These are phyloP conservation scores for Archips crataeganus DNA, from an alignment of 2,888 invertebrate species.

Conservation along the genomic window DNA sequence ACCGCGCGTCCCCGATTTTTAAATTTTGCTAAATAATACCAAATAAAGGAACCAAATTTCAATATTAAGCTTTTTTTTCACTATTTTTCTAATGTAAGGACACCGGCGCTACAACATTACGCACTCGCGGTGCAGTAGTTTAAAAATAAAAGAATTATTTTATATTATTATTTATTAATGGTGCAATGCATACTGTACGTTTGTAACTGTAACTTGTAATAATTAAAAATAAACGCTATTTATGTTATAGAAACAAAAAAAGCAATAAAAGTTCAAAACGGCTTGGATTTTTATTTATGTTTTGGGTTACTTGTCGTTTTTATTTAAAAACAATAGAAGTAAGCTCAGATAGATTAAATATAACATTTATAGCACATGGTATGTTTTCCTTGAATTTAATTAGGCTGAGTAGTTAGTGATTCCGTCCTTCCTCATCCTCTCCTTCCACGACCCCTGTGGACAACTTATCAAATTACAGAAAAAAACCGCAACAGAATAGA, in stretches of 20 bases:
- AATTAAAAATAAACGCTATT: slow-evolving; percentile 85
- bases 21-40: slow-evolving; percentile 72
- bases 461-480: background rate
- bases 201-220: slow-evolving; percentile 84
- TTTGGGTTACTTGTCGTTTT: slow-evolving; percentile 39
- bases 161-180: slow-evolving; percentile 84
- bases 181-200: slow-evolving; percentile 82
- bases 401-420: slow-evolving; percentile 10
- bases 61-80: slow-evolving; percentile 75
- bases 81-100: slow-evolving; percentile 78
- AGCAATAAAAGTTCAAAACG: slow-evolving; percentile 83
- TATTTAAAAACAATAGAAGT: slow-evolving; percentile 42
- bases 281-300: slow-evolving; percentile 65
- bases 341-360: slow-evolving; percentile 40
- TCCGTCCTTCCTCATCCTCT: slow-evolving; percentile 13
- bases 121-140: slow-evolving; percentile 73
- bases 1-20: slow-evolving; percentile 77
- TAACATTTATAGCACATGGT: slow-evolving; percentile 38
- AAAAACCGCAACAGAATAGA: too few species aligned
- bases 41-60: slow-evolving; percentile 82
- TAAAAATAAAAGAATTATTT: slow-evolving; percentile 79
- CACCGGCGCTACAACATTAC: slow-evolving; percentile 68
- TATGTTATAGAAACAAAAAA: slow-evolving; percentile 85
- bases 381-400: slow-evolving; percentile 32
- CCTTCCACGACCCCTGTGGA: background rate